Evolutionary conservation across 2,888 invertebrate species (phyloP).

Genomic region (Caenorhabditis afra): DNA sequence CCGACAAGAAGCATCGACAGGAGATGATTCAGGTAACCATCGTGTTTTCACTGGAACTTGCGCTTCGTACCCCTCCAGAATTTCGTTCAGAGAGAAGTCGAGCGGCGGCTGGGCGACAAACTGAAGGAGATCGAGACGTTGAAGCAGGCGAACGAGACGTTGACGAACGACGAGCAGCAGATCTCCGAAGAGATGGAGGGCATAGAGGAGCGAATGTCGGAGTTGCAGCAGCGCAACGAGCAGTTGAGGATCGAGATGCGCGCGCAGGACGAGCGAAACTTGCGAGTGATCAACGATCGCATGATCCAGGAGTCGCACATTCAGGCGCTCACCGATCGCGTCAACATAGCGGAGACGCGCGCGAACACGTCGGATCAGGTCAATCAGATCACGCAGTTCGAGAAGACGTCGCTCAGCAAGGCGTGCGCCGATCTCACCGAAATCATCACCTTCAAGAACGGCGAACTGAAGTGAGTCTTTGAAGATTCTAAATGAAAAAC

Average conservation of each 20-base stretch:
- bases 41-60: too few species aligned
- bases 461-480: slow-evolving; percentile 30
- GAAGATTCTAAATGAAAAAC: not conserved
- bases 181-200: slow-evolving; percentile 32
- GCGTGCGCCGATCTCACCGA: not conserved
- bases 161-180: slow-evolving; percentile 27
- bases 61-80: too few species aligned
- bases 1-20: slow-evolving; percentile 53
- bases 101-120: slow-evolving; percentile 10
- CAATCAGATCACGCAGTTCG: slow-evolving; percentile 28
- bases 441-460: slow-evolving; percentile 18
- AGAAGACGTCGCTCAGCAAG: slow-evolving; percentile 19
- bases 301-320: slow-evolving; percentile 82
- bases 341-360: slow-evolving; percentile 27
- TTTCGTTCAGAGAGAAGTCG: slow-evolving; percentile 38
- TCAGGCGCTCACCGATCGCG: slow-evolving; percentile 12
- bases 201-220: slow-evolving; percentile 84
- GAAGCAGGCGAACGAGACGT: slow-evolving; percentile 11
- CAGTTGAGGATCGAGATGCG: slow-evolving; percentile 93
- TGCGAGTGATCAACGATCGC: slow-evolving; percentile 97
- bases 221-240: slow-evolving; percentile 99
- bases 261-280: slow-evolving; percentile 87
- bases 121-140: slow-evolving; percentile 33
- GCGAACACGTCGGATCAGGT: slow-evolving; percentile 10
- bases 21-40: slow-evolving; percentile 1